These are phyloP conservation scores for Lasioglossum lativentre DNA, from an alignment of 2,888 invertebrate genomes.

Conservation along the genomic window DNA sequence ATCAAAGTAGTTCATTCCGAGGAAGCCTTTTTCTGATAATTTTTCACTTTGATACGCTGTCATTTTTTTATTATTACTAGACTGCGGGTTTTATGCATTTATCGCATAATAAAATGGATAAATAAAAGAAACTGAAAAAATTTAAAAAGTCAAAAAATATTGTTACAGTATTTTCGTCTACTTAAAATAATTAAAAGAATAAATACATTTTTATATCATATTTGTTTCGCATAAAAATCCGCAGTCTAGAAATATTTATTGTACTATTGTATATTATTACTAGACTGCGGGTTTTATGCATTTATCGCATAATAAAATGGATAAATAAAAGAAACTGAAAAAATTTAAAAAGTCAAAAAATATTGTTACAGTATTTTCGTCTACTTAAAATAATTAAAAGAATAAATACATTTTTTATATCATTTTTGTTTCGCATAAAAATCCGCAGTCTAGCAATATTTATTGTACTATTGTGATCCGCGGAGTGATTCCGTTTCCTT, in stretches of 20 bases:
- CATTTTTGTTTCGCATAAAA: neutral
- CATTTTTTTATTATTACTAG: conserved; percentile 1
- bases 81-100: neutral
- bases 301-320: neutral
- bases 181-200: neutral
- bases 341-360: neutral
- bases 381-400: neutral
- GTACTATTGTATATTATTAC: conserved; percentile 21
- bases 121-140: neutral
- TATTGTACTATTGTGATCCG: conserved; percentile 30
- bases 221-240: neutral
- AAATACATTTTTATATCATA: neutral
- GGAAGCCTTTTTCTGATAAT: neutral
- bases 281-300: neutral
- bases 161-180: neutral
- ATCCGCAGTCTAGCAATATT: neutral
- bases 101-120: neutral
- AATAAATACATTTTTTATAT: neutral
- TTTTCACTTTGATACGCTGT: conserved; percentile 21
- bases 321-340: neutral
- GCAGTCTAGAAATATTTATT: neutral
- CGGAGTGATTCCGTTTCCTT: neutral
- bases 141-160: neutral
- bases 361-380: neutral
- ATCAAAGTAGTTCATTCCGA: conserved; percentile 10